phyloP scores from a whole-genome alignment of 1,140 invertebrate species.

The Prorops nasuta region DNA sequence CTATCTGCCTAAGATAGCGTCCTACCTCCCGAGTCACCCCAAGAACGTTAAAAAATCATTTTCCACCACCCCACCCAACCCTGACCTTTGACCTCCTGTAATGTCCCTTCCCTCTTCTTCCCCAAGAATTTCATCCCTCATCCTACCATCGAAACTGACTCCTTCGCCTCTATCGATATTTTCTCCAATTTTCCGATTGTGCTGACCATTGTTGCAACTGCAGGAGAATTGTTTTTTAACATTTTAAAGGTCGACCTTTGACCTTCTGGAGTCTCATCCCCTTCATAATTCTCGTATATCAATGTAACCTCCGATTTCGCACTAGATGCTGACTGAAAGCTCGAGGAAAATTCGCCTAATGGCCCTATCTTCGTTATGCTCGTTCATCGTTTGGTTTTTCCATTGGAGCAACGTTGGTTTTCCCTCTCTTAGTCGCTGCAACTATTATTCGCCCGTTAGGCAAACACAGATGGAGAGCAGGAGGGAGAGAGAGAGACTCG shows the following conservation, averaged over 20 bases:
- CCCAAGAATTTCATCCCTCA: no score
- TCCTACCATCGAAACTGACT: no score
- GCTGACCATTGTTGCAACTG: no score
- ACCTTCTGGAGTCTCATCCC: not conserved
- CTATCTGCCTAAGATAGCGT: conserved; percentile 53
- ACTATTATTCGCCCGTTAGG: conserved; percentile 53
- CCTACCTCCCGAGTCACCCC: conserved; percentile 20
- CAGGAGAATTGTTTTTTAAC: no score
- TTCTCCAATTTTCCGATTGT: no score
- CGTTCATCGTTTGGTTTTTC: no score
- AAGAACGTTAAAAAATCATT: not conserved
- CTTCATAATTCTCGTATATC: not conserved
- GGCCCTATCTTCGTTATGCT: no score
- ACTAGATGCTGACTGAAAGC: no score
- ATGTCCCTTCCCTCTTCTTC: conserved; percentile 1
- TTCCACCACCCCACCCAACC: not conserved
- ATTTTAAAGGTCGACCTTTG: not conserved
- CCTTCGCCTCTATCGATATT: no score
- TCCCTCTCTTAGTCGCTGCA: conserved; percentile 17
- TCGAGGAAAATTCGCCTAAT: no score
- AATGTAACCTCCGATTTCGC: no score
- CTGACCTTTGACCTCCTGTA: not conserved
- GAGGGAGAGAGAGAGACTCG: conserved; percentile 2
- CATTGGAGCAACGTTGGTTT: no score
- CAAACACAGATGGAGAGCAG: conserved; percentile 44